These are phyloP conservation scores for Ganaspis brasiliensis DNA, from an alignment of 2,888 invertebrate species.

Conservation along the genomic window DNA sequence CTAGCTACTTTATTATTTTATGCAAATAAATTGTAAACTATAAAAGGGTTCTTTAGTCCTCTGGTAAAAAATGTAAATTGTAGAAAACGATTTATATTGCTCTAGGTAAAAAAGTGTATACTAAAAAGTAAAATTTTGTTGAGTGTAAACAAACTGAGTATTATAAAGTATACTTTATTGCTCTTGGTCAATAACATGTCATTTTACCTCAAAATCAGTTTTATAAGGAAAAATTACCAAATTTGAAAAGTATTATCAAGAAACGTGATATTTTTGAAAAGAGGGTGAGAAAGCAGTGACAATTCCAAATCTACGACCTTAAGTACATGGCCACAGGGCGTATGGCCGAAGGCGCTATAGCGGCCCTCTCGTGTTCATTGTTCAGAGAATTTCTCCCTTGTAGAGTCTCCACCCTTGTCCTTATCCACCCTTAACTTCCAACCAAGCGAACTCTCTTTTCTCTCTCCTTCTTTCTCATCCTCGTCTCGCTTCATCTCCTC, in stretches of 20 bases:
- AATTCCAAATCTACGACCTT: conserved; percentile 76
- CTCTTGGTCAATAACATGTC: conserved; percentile 51
- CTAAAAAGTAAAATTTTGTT: background rate
- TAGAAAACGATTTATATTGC: background rate
- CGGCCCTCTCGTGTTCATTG: conserved; percentile 79
- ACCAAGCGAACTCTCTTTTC: conserved; percentile 55
- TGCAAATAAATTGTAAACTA: too few relatives aligned
- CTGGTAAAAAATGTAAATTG: too few relatives aligned
- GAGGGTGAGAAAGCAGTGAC: conserved; percentile 61
- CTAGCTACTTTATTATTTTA: too few relatives aligned
- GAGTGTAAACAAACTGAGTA: conserved; percentile 27
- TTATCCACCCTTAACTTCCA: conserved; percentile 53
- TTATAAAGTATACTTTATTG: background rate
- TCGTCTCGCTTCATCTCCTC: conserved; percentile 71
- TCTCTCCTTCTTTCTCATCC: conserved; percentile 57
- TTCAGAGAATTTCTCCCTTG: conserved; percentile 72
- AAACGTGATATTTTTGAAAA: conserved; percentile 59
- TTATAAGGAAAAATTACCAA: background rate
- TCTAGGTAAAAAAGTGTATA: background rate
- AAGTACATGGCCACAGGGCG: conserved; percentile 77
- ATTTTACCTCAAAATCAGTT: conserved; percentile 45
- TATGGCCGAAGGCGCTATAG: conserved; percentile 79
- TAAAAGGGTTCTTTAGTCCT: too few relatives aligned
- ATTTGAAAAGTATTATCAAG: conserved; percentile 52
- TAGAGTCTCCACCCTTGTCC: conserved; percentile 60